phyloP scores from a whole-genome alignment of 1,140 invertebrate genomes.

The Heliconius congener region DNA sequence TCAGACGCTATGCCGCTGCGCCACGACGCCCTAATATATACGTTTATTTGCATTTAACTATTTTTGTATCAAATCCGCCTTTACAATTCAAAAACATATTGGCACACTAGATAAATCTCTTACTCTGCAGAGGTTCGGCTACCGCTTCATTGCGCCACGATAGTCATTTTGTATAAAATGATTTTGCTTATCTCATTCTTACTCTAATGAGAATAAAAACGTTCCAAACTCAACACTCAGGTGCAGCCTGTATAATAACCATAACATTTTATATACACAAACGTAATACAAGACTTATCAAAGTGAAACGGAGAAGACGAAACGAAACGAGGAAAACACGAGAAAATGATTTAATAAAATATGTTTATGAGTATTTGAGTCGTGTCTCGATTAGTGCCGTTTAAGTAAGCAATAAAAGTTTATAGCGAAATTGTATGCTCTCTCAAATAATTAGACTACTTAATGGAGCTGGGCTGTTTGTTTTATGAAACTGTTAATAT shows the following conservation, averaged over 20 bases:
- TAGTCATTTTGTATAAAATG: too few relatives aligned
- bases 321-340: conserved; percentile 23
- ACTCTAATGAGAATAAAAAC: background rate
- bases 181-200: too few relatives aligned
- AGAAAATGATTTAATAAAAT: conserved; percentile 33
- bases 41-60: too few relatives aligned
- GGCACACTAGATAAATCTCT: too few relatives aligned
- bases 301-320: conserved; percentile 14
- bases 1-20: too few relatives aligned
- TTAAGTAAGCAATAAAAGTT: conserved; percentile 34
- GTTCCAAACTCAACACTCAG: background rate
- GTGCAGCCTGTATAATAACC: background rate
- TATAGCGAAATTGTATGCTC: conserved; percentile 29
- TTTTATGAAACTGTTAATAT: background rate
- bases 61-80: too few relatives aligned
- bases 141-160: too few relatives aligned
- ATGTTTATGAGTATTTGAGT: conserved; percentile 43
- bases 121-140: too few relatives aligned
- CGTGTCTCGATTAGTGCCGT: conserved; percentile 40
- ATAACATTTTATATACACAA: conserved; percentile 9
- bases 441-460: conserved; percentile 19
- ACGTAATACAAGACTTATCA: background rate
- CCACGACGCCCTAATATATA: too few relatives aligned
- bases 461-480: conserved; percentile 1
- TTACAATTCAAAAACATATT: too few relatives aligned